Evolutionary conservation across 2,113 vertebrate genomes (phyloP).

Genomic region (Theristicus caerulescens): DNA sequence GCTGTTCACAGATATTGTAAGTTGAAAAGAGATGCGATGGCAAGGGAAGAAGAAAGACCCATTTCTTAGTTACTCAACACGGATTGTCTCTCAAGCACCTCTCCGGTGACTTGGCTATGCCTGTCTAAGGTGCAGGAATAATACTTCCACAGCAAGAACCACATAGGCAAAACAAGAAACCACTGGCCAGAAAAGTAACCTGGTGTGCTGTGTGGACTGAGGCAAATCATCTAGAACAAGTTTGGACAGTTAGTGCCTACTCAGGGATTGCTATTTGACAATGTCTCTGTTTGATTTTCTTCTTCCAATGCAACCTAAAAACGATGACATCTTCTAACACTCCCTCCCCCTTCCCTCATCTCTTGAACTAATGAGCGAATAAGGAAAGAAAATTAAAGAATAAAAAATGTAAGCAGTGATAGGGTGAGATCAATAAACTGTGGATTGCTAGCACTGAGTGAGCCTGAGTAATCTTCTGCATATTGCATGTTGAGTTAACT

Average conservation of each 20-base stretch:
- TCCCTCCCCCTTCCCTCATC: background rate
- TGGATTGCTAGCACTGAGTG: constrained; percentile 71
- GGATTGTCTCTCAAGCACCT: background rate
- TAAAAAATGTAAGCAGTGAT: constrained; percentile 78
- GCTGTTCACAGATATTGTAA: background rate
- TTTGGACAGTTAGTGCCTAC: background rate
- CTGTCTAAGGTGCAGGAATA: background rate
- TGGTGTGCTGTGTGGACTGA: background rate
- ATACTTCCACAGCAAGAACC: background rate
- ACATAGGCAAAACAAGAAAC: background rate
- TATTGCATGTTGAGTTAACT: constrained; percentile 77
- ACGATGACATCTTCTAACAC: constrained; percentile 13
- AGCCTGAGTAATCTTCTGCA: constrained; percentile 71
- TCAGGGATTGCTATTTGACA: background rate
- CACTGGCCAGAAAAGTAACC: background rate
- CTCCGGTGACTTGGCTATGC: background rate
- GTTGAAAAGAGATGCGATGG: background rate
- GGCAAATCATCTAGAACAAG: background rate
- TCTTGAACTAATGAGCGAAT: constrained; percentile 73
- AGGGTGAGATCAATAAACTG: constrained; percentile 75
- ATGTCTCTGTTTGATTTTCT: background rate
- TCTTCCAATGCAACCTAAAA: constrained; percentile 35
- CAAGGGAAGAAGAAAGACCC: background rate
- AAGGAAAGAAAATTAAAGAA: constrained; percentile 80
- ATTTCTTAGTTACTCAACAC: background rate